A percentile compares a stretch with the other conserved stretches of the same genome.
These are phyloP conservation scores for Brachyopa scutellaris DNA, from an alignment of 2,888 invertebrate species.

Conservation along the genomic window DNA sequence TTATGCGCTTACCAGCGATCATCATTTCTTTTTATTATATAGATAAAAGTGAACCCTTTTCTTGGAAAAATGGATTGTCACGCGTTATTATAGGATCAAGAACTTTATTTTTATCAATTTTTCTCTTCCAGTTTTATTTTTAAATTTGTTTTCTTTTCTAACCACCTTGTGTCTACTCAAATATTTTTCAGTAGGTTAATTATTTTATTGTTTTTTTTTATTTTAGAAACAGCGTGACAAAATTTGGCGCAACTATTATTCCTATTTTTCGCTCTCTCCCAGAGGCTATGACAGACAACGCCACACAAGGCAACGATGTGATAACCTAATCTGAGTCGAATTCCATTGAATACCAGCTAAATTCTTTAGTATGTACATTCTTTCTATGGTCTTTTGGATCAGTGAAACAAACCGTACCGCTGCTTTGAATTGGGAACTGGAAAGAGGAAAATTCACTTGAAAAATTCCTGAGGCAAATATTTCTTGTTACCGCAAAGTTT, in stretches of 20 bases:
- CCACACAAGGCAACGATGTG: not conserved
- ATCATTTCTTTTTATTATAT: no score
- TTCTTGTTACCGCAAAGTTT: constrained; percentile 35
- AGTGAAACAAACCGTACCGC: not conserved
- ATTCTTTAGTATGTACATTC: not conserved
- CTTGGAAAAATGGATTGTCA: no score
- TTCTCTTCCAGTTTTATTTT: no score
- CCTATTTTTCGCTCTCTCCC: not conserved
- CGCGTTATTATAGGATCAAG: no score
- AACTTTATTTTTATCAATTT: no score
- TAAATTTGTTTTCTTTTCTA: no score
- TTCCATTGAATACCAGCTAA: constrained; percentile 17
- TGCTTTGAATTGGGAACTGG: not conserved
- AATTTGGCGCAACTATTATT: not conserved
- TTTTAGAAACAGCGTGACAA: constrained; percentile 5
- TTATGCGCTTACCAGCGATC: no score
- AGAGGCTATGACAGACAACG: not conserved
- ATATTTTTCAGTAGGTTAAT: not conserved
- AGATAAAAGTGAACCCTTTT: no score
- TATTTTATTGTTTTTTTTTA: not conserved
- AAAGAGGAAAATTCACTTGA: constrained; percentile 16
- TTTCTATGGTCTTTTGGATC: no score
- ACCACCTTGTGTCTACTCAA: not conserved
- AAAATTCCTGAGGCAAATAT: constrained; percentile 34
- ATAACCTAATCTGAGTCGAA: constrained; percentile 22